These are phyloP conservation scores for Lithophane semibrunnea DNA, from an alignment of 2,888 invertebrate genomes.

Conservation along the genomic window DNA sequence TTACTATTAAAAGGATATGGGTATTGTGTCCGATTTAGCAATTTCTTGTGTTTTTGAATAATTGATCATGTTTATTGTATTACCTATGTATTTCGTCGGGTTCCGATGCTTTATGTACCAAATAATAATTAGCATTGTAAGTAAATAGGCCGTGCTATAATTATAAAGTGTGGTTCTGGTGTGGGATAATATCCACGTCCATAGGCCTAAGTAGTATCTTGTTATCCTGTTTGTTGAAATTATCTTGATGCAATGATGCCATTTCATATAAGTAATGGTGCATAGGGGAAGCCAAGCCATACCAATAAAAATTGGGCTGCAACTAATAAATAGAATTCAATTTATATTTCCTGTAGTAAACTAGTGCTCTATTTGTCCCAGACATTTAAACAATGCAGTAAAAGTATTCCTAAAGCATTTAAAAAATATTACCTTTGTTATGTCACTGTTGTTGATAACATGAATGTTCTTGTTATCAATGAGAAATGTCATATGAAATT, in stretches of 20 bases:
- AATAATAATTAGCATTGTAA: background rate
- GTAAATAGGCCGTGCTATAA: background rate
- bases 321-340: slow-evolving; percentile 25
- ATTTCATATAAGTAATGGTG: slow-evolving; percentile 5
- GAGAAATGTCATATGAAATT: slow-evolving; percentile 26
- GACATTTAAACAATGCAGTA: background rate
- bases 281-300: slow-evolving; percentile 15
- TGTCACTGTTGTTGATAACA: slow-evolving; percentile 23
- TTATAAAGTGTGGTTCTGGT: background rate
- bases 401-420: background rate
- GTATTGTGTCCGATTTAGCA: slow-evolving; percentile 30
- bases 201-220: background rate
- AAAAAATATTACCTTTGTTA: slow-evolving; percentile 14
- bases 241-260: slow-evolving; percentile 3
- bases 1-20: slow-evolving; percentile 36
- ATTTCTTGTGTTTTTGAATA: slow-evolving; percentile 8
- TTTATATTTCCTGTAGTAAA: slow-evolving; percentile 47
- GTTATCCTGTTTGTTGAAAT: background rate
- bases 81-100: background rate
- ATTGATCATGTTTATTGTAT: background rate
- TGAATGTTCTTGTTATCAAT: slow-evolving; percentile 18
- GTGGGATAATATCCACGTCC: background rate
- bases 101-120: background rate
- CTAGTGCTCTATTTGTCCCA: background rate
- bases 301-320: slow-evolving; percentile 12